Evolutionary conservation across 1,140 invertebrate species (phyloP), one percentile per base, ranked within the genome.

Genomic region (Anastatus disparis): DNA sequence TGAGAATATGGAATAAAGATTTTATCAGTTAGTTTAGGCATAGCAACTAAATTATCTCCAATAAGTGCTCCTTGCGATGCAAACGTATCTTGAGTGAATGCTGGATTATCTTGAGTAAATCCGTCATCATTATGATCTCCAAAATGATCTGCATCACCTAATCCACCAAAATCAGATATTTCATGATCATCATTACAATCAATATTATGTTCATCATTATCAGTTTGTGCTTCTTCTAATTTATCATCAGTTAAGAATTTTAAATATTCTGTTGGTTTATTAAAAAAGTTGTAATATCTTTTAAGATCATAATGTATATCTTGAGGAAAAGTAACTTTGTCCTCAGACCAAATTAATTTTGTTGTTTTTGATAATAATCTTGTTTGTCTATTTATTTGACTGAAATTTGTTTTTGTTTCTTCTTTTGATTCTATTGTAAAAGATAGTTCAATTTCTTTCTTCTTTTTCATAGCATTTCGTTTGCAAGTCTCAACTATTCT

Each of bases 1-100:
- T 90, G 89, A 12, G 93, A 91, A 80, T 93, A 95, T 1, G 88
- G 87, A 65, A 94, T 91, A 73, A 89, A 88, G 69, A 90, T 89
- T 83, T 91, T 91, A 29, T 79, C 78, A 31, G 85, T 83, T 31
- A 86, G 74, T 77, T 85, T 84, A 4, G 91, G 91, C 17, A 87
- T 84, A 13, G 87, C 82, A 2, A 91, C 84, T n/a, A 91, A 78
- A 84, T 90, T 89, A 67, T 89, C 84, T 20, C 87, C 86, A 29
- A 75, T 77, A 69, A 87, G 84, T 71, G 84, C 66, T 55, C 72
- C 63, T 70, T 82, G 84, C 77, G 80, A 81, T 83, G 17, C 77
- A 4, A 78, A 80, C 70, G 82, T 77, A 10, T 88, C 77, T 82
- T 87, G 85, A 65, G 75, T 76, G 27, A 74, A 70, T 27, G 83